A percentile compares a stretch with the other conserved stretches of the same genome.
phyloP scores from a whole-genome alignment of 2,888 invertebrate species.

The Cheilosia impressa region DNA sequence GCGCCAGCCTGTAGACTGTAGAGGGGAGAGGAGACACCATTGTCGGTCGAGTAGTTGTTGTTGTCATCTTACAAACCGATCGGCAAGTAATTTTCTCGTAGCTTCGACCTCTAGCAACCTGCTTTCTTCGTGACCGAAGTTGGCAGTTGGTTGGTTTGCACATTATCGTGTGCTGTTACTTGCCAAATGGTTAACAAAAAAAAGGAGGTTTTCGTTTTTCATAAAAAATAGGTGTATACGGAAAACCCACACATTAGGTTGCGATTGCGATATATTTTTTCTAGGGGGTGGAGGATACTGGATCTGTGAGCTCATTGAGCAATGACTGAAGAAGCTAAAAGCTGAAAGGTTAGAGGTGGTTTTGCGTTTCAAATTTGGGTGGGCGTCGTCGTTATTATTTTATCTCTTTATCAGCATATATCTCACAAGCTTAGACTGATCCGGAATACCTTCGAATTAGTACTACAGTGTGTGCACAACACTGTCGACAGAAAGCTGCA shows the following conservation, averaged over 20 bases:
- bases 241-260: too few relatives aligned
- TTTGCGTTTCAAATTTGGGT: too few relatives aligned
- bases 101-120: slow-evolving; percentile 44
- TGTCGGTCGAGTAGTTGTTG: neutral
- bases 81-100: slow-evolving; percentile 30
- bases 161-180: slow-evolving; percentile 16
- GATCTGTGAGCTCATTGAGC: too few relatives aligned
- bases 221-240: neutral
- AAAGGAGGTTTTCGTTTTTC: neutral
- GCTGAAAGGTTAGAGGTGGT: too few relatives aligned
- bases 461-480: too few relatives aligned
- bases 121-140: slow-evolving; percentile 52
- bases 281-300: too few relatives aligned
- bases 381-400: neutral
- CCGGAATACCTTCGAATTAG: too few relatives aligned
- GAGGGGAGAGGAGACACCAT: neutral
- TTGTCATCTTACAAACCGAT: neutral
- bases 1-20: neutral
- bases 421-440: too few relatives aligned
- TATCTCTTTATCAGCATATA: too few relatives aligned
- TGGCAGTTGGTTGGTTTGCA: slow-evolving; percentile 27
- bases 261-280: too few relatives aligned
- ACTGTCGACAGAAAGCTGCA: too few relatives aligned
- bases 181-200: slow-evolving; percentile 14
- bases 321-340: too few relatives aligned